Percentiles rank a stretch among this genome's conserved stretches.
Conservation (phyloP, 2,888 invertebrate genomes). For the Exocentrus adspersus region DNA sequence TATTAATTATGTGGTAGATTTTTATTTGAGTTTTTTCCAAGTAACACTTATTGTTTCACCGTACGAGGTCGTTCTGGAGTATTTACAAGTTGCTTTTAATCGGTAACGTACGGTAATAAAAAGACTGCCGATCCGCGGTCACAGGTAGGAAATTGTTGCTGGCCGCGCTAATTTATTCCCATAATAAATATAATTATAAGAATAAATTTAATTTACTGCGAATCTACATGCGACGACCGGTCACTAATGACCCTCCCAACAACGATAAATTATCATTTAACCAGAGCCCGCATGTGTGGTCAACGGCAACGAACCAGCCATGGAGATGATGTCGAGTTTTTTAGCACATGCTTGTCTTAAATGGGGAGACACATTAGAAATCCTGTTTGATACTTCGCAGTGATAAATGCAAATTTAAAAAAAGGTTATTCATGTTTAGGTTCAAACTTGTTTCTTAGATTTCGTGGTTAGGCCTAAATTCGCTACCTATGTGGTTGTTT, state of each 20-base stretch:
- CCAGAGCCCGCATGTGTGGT: constrained; percentile 18
- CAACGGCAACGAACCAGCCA: background rate
- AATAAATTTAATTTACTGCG: constrained; percentile 31
- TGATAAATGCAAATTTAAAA: too few relatives aligned
- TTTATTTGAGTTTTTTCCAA: too few relatives aligned
- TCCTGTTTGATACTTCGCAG: too few relatives aligned
- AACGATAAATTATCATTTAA: constrained; percentile 17
- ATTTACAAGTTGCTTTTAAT: constrained; percentile 5
- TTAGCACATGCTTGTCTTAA: background rate
- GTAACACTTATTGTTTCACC: too few relatives aligned
- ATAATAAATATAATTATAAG: constrained; percentile 29
- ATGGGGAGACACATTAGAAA: too few relatives aligned
- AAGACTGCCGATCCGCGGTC: constrained; percentile 2
- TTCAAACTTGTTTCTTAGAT: too few relatives aligned
- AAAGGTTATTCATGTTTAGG: too few relatives aligned
- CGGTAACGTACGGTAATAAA: constrained; percentile 1
- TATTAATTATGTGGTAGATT: too few relatives aligned
- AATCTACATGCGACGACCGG: constrained; percentile 21
- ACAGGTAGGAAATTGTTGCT: constrained; percentile 6
- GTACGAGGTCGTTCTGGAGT: too few relatives aligned
- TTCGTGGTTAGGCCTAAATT: too few relatives aligned
- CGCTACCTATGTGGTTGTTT: too few relatives aligned
- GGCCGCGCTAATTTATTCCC: constrained; percentile 26
- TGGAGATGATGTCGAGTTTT: background rate
- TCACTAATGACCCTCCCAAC: background rate